Evolutionary conservation across 2,888 invertebrate species (phyloP).

Genomic region (Heterodera filipjevi): DNA sequence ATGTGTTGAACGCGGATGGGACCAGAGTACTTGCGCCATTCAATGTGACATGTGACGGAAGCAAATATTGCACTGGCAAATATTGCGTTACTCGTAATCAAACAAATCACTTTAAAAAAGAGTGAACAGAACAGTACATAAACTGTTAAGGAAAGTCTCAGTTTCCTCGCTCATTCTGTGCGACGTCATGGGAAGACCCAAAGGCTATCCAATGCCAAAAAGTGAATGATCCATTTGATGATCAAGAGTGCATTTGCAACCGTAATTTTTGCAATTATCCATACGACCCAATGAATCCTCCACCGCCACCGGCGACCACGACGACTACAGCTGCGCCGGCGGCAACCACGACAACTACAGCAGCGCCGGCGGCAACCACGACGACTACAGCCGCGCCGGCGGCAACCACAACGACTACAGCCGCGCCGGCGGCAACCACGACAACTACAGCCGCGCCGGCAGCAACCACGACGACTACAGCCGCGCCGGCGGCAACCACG

Average conservation of each 20-base stretch:
- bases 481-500: neutral
- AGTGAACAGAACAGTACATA: no score
- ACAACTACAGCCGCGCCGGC: neutral
- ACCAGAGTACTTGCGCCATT: conserved; percentile 14
- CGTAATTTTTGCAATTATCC: conserved; percentile 38
- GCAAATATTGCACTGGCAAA: conserved; percentile 34
- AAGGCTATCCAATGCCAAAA: conserved; percentile 20
- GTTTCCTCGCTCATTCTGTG: conserved; percentile 36
- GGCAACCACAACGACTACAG: neutral
- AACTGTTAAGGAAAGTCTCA: neutral
- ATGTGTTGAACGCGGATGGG: conserved; percentile 23
- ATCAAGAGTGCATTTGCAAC: conserved; percentile 37
- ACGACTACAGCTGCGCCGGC: neutral
- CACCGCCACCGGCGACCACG: neutral
- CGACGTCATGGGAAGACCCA: conserved; percentile 36
- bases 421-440: neutral
- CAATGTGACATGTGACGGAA: conserved; percentile 40
- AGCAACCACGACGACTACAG: neutral
- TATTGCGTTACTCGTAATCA: conserved; percentile 11
- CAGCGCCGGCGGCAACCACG: neutral
- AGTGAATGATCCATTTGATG: conserved; percentile 32
- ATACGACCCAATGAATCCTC: conserved; percentile 13
- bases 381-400: no score
- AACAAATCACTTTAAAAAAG: neutral
- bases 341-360: neutral